phyloP scores from a whole-genome alignment of 2,888 invertebrate species.

The Cinara cedri region DNA sequence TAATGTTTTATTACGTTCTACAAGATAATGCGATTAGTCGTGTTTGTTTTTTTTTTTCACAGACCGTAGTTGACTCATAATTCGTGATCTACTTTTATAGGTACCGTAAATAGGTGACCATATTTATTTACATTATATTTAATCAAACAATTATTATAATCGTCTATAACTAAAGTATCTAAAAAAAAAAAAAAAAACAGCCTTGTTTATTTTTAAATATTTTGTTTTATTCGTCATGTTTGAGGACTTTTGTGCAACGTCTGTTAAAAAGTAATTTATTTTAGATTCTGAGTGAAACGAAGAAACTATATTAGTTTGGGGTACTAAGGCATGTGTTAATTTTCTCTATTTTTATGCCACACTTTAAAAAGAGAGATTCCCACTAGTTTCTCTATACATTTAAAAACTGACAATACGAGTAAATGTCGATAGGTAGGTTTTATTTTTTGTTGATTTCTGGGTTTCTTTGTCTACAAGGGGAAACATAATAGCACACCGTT shows the following conservation, averaged over 20 bases:
- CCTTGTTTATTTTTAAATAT: background rate
- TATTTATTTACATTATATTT: background rate
- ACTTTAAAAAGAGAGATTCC: no score
- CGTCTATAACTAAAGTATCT: background rate
- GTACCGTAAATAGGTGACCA: no score
- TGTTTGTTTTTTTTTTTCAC: background rate
- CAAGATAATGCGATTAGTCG: slow-evolving; percentile 19
- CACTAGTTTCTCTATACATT: no score
- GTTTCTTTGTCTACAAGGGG: no score
- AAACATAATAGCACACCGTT: no score
- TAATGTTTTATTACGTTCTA: background rate
- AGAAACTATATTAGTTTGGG: no score
- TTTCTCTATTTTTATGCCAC: no score
- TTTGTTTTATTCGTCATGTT: background rate
- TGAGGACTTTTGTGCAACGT: background rate
- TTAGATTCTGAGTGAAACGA: background rate
- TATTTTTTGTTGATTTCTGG: no score
- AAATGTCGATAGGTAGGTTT: no score
- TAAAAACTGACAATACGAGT: no score
- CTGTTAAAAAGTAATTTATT: background rate
- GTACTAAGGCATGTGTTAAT: no score
- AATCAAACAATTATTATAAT: background rate
- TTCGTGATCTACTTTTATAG: background rate
- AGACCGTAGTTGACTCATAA: background rate
- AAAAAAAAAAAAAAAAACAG: no score